phyloP scores from a whole-genome alignment of 1,140 invertebrate genomes.

The Lycorma delicatula region DNA sequence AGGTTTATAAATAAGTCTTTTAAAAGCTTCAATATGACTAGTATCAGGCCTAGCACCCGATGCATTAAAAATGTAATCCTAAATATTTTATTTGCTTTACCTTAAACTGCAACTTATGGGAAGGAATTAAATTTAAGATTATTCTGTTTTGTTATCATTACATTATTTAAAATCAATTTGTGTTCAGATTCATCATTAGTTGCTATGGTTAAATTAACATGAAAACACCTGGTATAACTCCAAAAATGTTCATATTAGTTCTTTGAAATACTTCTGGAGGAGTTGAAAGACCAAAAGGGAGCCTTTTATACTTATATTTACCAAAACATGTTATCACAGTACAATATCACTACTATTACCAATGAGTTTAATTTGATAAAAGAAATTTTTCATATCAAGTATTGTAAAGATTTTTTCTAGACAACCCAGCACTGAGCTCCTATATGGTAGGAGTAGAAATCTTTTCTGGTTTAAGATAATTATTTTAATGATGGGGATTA shows the following conservation, averaged over 20 bases:
- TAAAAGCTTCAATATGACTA: background rate
- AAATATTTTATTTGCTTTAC: background rate
- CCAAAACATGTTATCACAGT: no score
- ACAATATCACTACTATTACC: no score
- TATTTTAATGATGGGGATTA: no score
- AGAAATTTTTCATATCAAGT: no score
- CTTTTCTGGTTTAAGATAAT: no score
- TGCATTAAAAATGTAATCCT: background rate
- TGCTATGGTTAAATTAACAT: background rate
- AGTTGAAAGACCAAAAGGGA: background rate
- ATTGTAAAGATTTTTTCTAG: no score
- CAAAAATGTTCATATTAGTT: background rate
- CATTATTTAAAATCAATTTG: background rate
- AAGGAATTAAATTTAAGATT: background rate
- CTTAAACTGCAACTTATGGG: background rate
- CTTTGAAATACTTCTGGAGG: background rate
- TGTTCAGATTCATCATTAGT: background rate
- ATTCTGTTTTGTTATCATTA: background rate
- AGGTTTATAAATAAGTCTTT: no score
- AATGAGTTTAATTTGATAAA: no score
- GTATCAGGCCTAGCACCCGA: background rate
- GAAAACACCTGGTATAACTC: background rate
- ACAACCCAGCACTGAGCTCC: no score
- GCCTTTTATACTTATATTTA: background rate
- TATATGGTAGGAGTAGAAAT: no score